Evolutionary conservation across 1,140 invertebrate genomes (phyloP), one percentile per base, ranked within the genome.

Genomic region (Ceratosolen solmsi): DNA sequence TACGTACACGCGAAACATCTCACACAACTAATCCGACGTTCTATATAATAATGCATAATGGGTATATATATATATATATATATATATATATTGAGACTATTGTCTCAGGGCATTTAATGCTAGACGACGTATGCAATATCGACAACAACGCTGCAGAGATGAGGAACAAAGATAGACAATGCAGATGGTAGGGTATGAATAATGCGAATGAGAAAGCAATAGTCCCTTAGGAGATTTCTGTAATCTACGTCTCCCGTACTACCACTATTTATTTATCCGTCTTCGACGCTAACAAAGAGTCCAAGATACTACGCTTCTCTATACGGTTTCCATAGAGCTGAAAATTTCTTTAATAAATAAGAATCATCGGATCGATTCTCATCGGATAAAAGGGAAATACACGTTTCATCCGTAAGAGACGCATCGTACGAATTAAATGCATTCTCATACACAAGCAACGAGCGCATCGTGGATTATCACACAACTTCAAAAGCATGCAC

Each of bases 311-410:
- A 15, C 11, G 27, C 13, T 17, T 17, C 33, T n/a, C 30, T 60
- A 13, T 22, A 15, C 63, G 4, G 20, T 68, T n/a, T 63, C 30
- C 63, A n/a, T 2, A 38, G 60, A 68, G 22, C 36, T 68, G 22
- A 33, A 68, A 38, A 68, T 68, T n/a, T 68, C 0, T 68, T 68
- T 68, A 68, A 38, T 68, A 63, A 33, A 63, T 63, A 33, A 63
- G 11, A 17, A 36, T 63, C 60, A 33, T 25, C 15, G 0, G 30
- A 30, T 20, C 27, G 9, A 63, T 63, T n/a, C n/a, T n/a, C n/a
- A n/a, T n/a, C n/a, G n/a, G n/a, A n/a, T n/a, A n/a, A n/a, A n/a
- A n/a, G n/a, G n/a, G n/a, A n/a, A n/a, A n/a, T n/a, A n/a, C n/a
- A n/a, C n/a, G n/a, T n/a, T n/a, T n/a, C n/a, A n/a, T n/a, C n/a